Conservation (phyloP, 2,888 invertebrate genomes). For the Pantelozetes paolii region DNA sequence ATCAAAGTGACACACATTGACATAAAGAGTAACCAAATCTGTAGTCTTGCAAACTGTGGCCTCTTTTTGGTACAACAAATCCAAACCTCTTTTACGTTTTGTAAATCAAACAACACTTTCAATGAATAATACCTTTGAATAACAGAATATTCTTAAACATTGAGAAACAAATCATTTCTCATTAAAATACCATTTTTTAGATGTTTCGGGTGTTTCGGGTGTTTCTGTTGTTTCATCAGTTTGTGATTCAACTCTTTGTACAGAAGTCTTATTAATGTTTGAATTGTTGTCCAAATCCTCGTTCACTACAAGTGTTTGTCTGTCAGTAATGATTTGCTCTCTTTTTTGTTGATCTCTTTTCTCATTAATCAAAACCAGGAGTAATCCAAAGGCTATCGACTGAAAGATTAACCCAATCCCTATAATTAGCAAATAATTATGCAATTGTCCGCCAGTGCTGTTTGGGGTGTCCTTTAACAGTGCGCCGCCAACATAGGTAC, state of each 20-base stretch:
- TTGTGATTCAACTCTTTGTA: neutral
- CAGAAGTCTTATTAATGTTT: neutral
- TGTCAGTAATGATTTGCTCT: neutral
- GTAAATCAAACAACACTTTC: neutral
- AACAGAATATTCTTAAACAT: no score
- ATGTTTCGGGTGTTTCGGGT: no score
- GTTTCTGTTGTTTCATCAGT: neutral
- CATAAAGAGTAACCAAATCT: constrained; percentile 12
- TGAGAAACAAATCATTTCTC: no score
- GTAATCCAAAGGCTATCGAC: neutral
- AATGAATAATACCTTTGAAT: constrained; percentile 12
- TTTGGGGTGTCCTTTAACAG: neutral
- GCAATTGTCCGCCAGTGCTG: constrained; percentile 6
- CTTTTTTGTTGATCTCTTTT: neutral
- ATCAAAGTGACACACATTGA: constrained; percentile 13
- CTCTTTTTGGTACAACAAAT: constrained; percentile 1
- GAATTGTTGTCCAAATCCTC: neutral
- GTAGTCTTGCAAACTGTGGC: constrained; percentile 3
- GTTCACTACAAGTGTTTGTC: neutral
- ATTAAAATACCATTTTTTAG: neutral
- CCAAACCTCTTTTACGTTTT: constrained; percentile 17
- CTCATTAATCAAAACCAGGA: neutral
- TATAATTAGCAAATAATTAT: neutral
- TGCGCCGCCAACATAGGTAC: neutral
- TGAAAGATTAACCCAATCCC: neutral